Base-by-base conservation (phyloP, 2,888 invertebrate genomes). In the Ochropleura leucogaster region DNA sequence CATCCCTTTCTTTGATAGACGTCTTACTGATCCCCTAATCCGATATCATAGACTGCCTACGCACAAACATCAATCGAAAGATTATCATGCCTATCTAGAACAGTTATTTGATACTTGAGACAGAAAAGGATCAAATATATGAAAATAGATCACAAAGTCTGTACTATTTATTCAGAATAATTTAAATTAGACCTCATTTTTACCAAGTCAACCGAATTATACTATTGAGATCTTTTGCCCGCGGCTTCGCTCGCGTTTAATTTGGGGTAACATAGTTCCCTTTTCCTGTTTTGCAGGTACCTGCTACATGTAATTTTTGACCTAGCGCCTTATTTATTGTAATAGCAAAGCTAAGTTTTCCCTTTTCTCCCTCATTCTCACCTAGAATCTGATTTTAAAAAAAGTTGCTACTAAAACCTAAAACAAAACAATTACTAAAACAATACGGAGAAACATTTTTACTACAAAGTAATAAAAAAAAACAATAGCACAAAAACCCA, bases 31-130 rank as follows among this genome's bases (percentile, higher is more conserved):
- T 67, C 51, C 42, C n/a, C 9, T 63, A 46, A 67, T 44, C 62
- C 10, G 51, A 40, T 30, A 47, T 63, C 10, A 49, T 44, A 55
- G 46, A 20, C 62, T 63, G 40, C 60, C 44, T 55, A 66, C 62
- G 51, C 62, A 74, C 0, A n/a, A 30, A 79, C 79, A 66, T 66
- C 55, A 74, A 66, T 62, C 55, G 49, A 47, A 72, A 64, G 57
- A 72, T 64, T 42, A 64, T 59, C 73, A 42, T 46, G 30, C 16
- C 42, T 51, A n/a, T 12, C 55, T 9, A 20, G 20, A 51, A 40
- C 10, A 18, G 47, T n/a, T 44, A 30, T 46, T 42, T 59, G 30
- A 14, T 62, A 55, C 4, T 55, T n/a, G 18, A 47, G 18, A 46
- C 6, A 55, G 5, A 70, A 70, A 47, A 4, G n/a, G 47, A 67